A percentile compares a stretch with the other conserved stretches of the same genome.
Conservation (phyloP, 1,140 invertebrate species). For the Drosophila sp. region DNA sequence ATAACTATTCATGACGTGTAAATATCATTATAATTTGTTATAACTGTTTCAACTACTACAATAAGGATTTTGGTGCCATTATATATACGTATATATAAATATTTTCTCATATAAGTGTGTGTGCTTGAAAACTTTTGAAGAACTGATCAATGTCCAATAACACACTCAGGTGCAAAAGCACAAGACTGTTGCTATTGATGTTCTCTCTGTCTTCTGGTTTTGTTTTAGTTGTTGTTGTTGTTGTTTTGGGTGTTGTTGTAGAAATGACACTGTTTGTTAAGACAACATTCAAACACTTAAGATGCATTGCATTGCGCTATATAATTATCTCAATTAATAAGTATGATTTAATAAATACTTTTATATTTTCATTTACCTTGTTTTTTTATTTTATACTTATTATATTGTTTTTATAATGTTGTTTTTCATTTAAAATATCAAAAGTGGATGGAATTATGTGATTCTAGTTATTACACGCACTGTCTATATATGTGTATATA, state of each 20-base stretch:
- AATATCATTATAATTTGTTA: conserved; percentile 75
- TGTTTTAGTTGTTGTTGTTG: conserved; percentile 26
- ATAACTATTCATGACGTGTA: conserved; percentile 70
- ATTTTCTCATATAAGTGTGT: conserved; percentile 33
- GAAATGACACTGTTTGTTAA: conserved; percentile 42
- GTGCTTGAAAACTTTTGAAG: conserved; percentile 29
- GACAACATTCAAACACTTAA: conserved; percentile 72
- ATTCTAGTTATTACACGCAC: conserved; percentile 80
- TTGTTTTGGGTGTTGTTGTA: conserved; percentile 25
- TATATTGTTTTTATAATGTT: conserved; percentile 42
- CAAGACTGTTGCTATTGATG: conserved; percentile 30
- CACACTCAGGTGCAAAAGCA: conserved; percentile 53
- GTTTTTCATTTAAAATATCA: conserved; percentile 76
- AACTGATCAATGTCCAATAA: conserved; percentile 27
- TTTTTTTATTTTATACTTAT: conserved; percentile 38
- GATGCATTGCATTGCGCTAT: conserved; percentile 48
- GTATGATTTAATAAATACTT: conserved; percentile 63
- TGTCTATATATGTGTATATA: conserved; percentile 42
- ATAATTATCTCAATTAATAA: conserved; percentile 31
- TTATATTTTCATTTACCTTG: conserved; percentile 23
- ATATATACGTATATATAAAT: conserved; percentile 68
- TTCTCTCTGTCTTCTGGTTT: conserved; percentile 12
- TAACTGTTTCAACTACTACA: conserved; percentile 64
- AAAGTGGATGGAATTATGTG: conserved; percentile 83
- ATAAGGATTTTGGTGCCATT: conserved; percentile 69